phyloP scores from a whole-genome alignment of 1,140 invertebrate genomes.

The Pseudachorutes palmiensis region DNA sequence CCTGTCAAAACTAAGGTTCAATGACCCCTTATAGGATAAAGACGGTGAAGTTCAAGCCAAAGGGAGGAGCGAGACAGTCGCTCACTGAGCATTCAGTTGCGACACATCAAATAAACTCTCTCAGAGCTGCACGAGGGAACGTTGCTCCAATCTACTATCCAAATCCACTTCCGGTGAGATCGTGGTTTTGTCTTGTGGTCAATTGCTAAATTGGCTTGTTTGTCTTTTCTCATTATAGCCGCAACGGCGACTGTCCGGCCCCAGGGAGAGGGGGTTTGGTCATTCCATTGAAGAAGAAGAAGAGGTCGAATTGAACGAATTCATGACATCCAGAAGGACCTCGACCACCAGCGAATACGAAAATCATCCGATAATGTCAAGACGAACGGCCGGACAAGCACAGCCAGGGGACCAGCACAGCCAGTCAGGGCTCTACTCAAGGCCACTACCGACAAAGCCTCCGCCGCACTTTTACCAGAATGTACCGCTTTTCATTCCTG shows the following conservation, averaged over 20 bases:
- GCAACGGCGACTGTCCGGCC: too few species aligned
- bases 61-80: conserved; percentile 10
- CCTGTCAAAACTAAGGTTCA: too few species aligned
- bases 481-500: conserved; percentile 1
- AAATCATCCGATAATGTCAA: too few species aligned
- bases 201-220: not conserved
- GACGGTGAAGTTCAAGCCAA: not conserved
- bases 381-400: not conserved
- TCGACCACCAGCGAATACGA: too few species aligned
- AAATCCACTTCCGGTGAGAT: not conserved
- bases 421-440: not conserved
- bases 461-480: too few species aligned
- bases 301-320: too few species aligned
- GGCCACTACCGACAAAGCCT: not conserved
- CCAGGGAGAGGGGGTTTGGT: too few species aligned
- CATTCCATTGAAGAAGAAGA: too few species aligned
- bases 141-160: conserved; percentile 2
- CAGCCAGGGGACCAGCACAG: not conserved
- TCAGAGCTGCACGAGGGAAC: not conserved
- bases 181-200: not conserved
- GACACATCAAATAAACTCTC: too few species aligned
- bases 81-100: too few species aligned
- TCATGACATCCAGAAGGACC: too few species aligned
- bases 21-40: conserved; percentile 10
- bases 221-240: too few species aligned